Base-by-base conservation (phyloP, 2,888 invertebrate species). In the Micoletzkya japonica region DNA sequence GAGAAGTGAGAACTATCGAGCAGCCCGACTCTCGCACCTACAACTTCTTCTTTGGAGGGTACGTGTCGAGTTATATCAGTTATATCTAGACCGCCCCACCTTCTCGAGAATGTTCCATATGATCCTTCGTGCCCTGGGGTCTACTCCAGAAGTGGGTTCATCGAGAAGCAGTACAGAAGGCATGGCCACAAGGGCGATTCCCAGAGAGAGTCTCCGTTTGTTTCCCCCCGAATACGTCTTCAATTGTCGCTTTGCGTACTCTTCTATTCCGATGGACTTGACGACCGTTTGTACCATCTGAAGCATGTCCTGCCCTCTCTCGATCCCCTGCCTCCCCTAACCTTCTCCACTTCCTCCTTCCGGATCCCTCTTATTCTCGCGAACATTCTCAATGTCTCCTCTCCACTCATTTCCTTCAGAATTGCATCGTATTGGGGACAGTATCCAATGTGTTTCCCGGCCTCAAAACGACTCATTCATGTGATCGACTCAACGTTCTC, bases 371-470 rank as follows among this genome's bases (percentile, higher is more conserved):
- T 88, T 75, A 91, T 87, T 54, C 90, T 82, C 26, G 90, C 89
- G 85, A 90, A 91, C 82, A 91, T 87, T n/a, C 87, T 87, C 32
- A 91, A 85, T 2, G 90, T 90, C 86, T 91, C 91, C 57, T 91
- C 89, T 0, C 91, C 91, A 0, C 91, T 90, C 82, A 92, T 87
- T 85, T 91, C 90, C 24, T 89, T 89, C 73, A 91, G 89, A 32
- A 91, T 85, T 0, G 91, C 91, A 86, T 91, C 91, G 83, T 91
- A 91, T 85, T 92, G 92, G 4, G 92, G 92, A 82, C 91, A 91
- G 85, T 92, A 92, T 0, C 91, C 91, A 86, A 87, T 80, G 44
- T 72, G 72, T 28, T 72, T 74, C 32, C 78, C 78, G 28, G 80
- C 77, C 70, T 74, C 56, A 28, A 71, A 71, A n/a, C 4, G 7